These are phyloP conservation scores for Gallirallus australis DNA, from an alignment of 2,797 vertebrate genomes.

Conservation along the genomic window DNA sequence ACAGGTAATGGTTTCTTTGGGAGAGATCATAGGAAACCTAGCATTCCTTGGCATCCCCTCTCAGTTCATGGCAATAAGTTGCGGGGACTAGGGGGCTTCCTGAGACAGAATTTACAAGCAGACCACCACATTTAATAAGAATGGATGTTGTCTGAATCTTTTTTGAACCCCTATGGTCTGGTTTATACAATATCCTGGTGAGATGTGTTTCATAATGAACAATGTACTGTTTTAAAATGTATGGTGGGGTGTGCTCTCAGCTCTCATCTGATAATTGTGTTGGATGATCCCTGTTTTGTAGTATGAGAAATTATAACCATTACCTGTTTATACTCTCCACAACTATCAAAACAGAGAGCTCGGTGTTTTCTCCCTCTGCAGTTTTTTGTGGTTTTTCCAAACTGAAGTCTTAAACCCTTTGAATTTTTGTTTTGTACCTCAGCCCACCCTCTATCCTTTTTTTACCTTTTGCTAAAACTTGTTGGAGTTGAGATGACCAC, in stretches of 20 bases:
- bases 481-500: not conserved
- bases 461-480: not conserved
- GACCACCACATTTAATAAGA: not conserved
- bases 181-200: not conserved
- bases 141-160: not conserved
- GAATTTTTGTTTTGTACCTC: not conserved
- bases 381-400: not conserved
- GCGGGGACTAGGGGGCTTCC: not conserved
- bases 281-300: not conserved
- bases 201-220: not conserved
- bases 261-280: not conserved
- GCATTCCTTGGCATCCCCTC: not conserved
- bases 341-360: not conserved
- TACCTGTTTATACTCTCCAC: not conserved
- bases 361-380: not conserved
- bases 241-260: not conserved
- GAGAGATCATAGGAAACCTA: not conserved
- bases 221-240: not conserved
- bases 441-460: not conserved
- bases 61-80: not conserved
- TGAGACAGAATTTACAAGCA: not conserved
- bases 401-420: not conserved
- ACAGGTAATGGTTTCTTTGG: not conserved
- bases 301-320: not conserved
- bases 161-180: not conserved